A percentile compares a stretch with the other conserved stretches of the same genome.
phyloP scores from a whole-genome alignment of 1,140 invertebrate genomes.

The Geopemphigus sp. region DNA sequence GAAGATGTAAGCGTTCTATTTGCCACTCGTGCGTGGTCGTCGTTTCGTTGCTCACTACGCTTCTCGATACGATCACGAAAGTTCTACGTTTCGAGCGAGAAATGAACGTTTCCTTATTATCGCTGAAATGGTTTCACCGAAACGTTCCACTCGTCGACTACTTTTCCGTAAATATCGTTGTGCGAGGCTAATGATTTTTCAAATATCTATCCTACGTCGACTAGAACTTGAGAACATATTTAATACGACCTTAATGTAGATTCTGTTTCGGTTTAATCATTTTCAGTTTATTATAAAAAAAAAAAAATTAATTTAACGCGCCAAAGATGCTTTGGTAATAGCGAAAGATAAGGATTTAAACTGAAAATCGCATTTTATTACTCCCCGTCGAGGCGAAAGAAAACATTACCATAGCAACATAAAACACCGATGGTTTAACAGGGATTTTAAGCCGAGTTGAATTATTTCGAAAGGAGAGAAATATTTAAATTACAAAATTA shows the following conservation, averaged over 20 bases:
- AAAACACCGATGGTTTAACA: background rate
- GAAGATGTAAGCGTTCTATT: no score
- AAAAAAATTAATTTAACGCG: background rate
- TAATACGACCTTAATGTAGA: background rate
- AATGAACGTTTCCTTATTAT: no score
- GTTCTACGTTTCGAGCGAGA: no score
- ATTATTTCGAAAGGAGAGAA: background rate
- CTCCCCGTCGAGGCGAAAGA: background rate
- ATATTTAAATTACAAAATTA: background rate
- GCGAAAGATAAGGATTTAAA: background rate
- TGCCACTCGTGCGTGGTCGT: no score
- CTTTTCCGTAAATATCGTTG: no score
- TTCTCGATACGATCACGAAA: no score
- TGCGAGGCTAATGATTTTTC: no score
- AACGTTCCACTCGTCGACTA: no score
- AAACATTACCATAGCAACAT: background rate
- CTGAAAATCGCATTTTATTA: background rate
- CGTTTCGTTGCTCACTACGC: no score
- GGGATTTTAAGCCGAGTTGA: background rate
- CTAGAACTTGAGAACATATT: no score
- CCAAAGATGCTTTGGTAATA: background rate
- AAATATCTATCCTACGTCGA: no score
- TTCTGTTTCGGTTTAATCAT: background rate
- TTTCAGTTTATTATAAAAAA: background rate
- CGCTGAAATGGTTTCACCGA: no score